phyloP scores from a whole-genome alignment of 2,797 vertebrate genomes.

The Cetoscarus ocellatus region DNA sequence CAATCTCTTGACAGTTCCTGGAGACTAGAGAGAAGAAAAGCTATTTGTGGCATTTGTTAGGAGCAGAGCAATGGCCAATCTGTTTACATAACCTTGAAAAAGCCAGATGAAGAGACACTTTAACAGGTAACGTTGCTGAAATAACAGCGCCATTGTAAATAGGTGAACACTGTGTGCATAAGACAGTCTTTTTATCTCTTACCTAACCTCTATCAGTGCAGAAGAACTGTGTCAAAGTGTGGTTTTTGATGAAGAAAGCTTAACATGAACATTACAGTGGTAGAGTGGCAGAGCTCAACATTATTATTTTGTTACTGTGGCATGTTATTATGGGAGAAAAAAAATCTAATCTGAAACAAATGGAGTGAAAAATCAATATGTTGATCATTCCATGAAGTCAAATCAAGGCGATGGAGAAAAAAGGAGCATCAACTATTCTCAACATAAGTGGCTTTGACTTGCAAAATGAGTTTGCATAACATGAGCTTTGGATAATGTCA shows the following conservation, averaged over 20 bases:
- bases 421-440: conserved; percentile 61
- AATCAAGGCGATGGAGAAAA: conserved; percentile 59
- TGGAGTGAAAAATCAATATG: conserved; percentile 79
- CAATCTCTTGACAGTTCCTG: conserved; percentile 51
- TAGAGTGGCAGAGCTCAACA: conserved; percentile 21
- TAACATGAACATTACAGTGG: conserved; percentile 12
- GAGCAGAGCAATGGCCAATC: conserved; percentile 48
- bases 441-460: conserved; percentile 79
- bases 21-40: conserved; percentile 44
- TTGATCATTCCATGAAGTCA: conserved; percentile 71
- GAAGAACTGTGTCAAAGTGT: conserved; percentile 8
- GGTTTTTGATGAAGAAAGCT: conserved; percentile 31
- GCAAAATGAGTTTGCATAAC: conserved; percentile 80
- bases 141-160: conserved; percentile 34
- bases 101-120: conserved; percentile 38
- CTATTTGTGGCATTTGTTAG: conserved; percentile 56
- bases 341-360: conserved; percentile 59
- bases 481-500: conserved; percentile 83
- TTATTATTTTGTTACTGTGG: conserved; percentile 31
- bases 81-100: conserved; percentile 60
- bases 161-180: conserved; percentile 14
- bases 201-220: conserved; percentile 11
- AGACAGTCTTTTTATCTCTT: conserved; percentile 27
- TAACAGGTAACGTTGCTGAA: conserved; percentile 27
- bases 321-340: conserved; percentile 47